Base-by-base conservation (phyloP, 2,888 invertebrate species). In the Lasioglossum morio region DNA sequence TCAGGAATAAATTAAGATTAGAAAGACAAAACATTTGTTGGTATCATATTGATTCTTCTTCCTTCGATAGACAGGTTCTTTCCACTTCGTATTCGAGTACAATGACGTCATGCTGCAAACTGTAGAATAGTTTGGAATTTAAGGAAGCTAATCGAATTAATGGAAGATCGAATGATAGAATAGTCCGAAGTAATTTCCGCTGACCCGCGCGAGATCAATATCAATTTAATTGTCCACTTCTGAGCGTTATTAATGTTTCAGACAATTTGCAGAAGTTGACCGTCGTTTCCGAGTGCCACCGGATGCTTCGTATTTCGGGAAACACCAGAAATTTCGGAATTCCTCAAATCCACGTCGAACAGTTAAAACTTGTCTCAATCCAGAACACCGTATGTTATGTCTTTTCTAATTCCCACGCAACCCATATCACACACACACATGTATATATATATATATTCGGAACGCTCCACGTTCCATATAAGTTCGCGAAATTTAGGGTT, bases 361-460 rank as follows among this genome's bases (percentile, higher is more conserved):
- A 48, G 40, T 57, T 57, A 19, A 72, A 78, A 72, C 72, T 78
- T 57, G 40, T 57, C 40, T 19, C 10, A 16, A 78, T 30, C 30
- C 72, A 57, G 40, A 78, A 60, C 72, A 60, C 27, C 30, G 78
- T 7, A 23, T 14, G 40, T 40, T 57, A 57, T 23, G 72, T 72
- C 27, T 78, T 60, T 69, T 60, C 78, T 30, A 43, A 60, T 72
- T 72, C 77, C 70, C 53, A 53, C 40, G 70, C 57, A 30, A 19
- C 30, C 27, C 63, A 7, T 37, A 76, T 66, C 43, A 14, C 63
- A 43, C n/a, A n/a, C n/a, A n/a, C n/a, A n/a, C n/a, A n/a, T n/a
- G n/a, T n/a, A n/a, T n/a, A n/a, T n/a, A n/a, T 63, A 14, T 60
- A 27, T 60, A 75, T 30, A 76, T 63, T 43, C 63, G 30, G 43